A percentile compares a stretch with the other conserved stretches of the same genome.
Evolutionary conservation across 2,888 invertebrate species (phyloP).

Genomic region (Gryllus longicercus): DNA sequence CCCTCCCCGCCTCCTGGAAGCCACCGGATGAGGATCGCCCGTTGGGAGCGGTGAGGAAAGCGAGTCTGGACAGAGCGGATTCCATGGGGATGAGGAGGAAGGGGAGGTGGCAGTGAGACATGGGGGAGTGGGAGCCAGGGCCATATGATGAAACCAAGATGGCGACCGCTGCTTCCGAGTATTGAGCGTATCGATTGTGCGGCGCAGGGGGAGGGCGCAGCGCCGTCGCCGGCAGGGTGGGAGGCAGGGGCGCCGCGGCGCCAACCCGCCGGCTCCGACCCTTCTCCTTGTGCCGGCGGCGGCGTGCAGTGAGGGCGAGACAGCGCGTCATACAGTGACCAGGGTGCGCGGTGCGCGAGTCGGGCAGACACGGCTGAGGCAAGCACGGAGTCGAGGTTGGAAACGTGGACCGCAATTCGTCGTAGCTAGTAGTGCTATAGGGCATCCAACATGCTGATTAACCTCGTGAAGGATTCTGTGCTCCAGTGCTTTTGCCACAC

Average conservation of each 20-base stretch:
- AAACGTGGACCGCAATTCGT: slow-evolving; percentile 22
- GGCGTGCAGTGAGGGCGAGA: slow-evolving; percentile 52
- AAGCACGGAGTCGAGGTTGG: not conserved
- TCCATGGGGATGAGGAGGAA: not conserved
- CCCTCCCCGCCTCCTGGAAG: not conserved
- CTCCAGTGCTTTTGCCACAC: slow-evolving; percentile 92
- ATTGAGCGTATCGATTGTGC: slow-evolving; percentile 31
- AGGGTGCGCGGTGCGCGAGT: slow-evolving; percentile 44
- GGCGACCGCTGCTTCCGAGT: slow-evolving; percentile 22
- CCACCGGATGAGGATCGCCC: too few species aligned
- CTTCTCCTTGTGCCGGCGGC: slow-evolving; percentile 58
- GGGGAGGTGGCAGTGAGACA: not conserved
- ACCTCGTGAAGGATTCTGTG: slow-evolving; percentile 85
- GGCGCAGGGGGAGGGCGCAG: slow-evolving; percentile 37
- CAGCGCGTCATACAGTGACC: slow-evolving; percentile 47
- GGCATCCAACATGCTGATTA: slow-evolving; percentile 70
- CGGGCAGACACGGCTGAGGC: not conserved
- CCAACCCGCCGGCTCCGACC: slow-evolving; percentile 51
- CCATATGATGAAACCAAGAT: slow-evolving; percentile 25
- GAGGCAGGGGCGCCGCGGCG: slow-evolving; percentile 59
- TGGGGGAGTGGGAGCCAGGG: not conserved
- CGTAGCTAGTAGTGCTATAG: slow-evolving; percentile 28
- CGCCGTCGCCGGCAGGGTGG: slow-evolving; percentile 47
- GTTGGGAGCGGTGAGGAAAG: too few species aligned
- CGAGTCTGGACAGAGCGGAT: too few species aligned